Evolutionary conservation across 2,113 vertebrate genomes (phyloP).

Genomic region (Halichoeres trimaculatus): DNA sequence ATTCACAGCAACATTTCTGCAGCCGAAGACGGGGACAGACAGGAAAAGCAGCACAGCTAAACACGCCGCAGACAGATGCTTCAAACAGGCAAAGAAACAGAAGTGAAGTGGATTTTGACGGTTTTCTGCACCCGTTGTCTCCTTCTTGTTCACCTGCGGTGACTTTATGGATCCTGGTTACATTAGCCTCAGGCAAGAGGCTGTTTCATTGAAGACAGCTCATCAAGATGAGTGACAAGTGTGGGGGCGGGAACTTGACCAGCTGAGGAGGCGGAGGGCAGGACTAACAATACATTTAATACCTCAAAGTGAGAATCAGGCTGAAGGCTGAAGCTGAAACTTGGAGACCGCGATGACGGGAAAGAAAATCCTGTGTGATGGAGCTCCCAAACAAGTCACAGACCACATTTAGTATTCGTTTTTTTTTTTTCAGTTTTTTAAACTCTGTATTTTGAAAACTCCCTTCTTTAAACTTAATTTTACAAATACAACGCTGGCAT

Average conservation of each 20-base stretch:
- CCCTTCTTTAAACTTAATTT: slow-evolving; percentile 1
- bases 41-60: slow-evolving; percentile 7
- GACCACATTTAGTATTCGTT: not conserved
- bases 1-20: not conserved
- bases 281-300: slow-evolving; percentile 57
- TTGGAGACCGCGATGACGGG: slow-evolving; percentile 25
- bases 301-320: slow-evolving; percentile 61
- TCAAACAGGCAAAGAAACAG: slow-evolving; percentile 14
- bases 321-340: slow-evolving; percentile 48
- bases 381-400: slow-evolving; percentile 2
- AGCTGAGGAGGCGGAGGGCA: slow-evolving; percentile 60
- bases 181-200: slow-evolving; percentile 50
- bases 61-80: slow-evolving; percentile 11
- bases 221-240: slow-evolving; percentile 68
- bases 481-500: slow-evolving; percentile 3
- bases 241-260: slow-evolving; percentile 64
- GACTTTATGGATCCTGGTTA: slow-evolving; percentile 51
- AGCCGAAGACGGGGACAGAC: not conserved
- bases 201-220: slow-evolving; percentile 57
- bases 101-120: slow-evolving; percentile 2
- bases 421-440: not conserved
- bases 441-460: not conserved
- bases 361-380: not conserved
- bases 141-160: slow-evolving; percentile 13
- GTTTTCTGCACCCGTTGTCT: slow-evolving; percentile 16